Base-by-base conservation (phyloP, 1,140 invertebrate species). In the Psilanteris sp. region DNA sequence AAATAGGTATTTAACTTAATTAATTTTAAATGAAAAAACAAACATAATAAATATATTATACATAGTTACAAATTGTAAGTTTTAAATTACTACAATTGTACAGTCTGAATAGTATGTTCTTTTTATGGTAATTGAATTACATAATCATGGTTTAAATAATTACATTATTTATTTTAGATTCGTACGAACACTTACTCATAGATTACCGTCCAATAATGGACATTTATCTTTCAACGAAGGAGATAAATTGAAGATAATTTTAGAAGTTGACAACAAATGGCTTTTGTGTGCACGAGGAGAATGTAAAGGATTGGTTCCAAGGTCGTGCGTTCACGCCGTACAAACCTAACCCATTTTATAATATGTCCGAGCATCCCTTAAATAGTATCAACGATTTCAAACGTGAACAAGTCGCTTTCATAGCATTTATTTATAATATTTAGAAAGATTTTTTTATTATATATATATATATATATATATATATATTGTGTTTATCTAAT, bases 181-280 rank as follows among this genome's bases (percentile, higher is more conserved):
- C 79, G 94, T 94, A 18, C 90, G 92, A 80, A 94, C 94, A 1
- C 81, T 94, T 7, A 92, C 92, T 80, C 93, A 94, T 78, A 89
- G 93, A 72, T 82, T 93, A 44, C 92, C 93, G 7, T 93, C 93
- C 1, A 92, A 94, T 77, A 93, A 92, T 26, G 93, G 93, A 22
- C 93, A 94, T 78, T 86, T 95, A n/a, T 92, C 93, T 9, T 95
- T 94, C 86, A 93, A 92, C 75, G 93, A 94, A 80, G 94, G 93
- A 0, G 93, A 94, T 75, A 90, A 90, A 36, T 85, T 95, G 13
- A 91, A 91, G 70, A 90, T 95, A 2, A 92, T 95, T 26, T 85
- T 94, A 15, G 93, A 94, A 74, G 93, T 95, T 7, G 93, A 95
- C 82, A 91, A 91, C 71, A 93, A 94, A 79, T 94, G 93, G 91